phyloP scores from a whole-genome alignment of 1,140 invertebrate species.

The Drosophila pseudoananassae region DNA sequence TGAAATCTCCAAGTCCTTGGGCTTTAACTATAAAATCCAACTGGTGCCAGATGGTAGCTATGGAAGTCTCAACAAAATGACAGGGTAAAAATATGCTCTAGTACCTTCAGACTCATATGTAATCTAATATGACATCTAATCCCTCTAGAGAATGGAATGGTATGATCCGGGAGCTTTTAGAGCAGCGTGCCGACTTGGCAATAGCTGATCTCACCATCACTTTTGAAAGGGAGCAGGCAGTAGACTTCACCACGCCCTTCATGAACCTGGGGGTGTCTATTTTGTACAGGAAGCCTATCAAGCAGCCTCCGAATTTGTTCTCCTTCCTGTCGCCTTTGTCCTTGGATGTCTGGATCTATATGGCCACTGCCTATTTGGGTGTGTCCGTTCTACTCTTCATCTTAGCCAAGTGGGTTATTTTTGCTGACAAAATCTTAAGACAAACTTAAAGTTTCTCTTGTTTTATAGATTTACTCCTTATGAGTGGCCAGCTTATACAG shows the following conservation, averaged over 20 bases:
- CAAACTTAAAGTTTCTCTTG: background rate
- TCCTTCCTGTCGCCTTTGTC: slow-evolving; percentile 97
- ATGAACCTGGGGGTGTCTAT: slow-evolving; percentile 98
- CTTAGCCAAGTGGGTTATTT: slow-evolving; percentile 90
- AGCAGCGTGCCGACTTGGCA: slow-evolving; percentile 95
- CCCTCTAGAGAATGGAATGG: slow-evolving; percentile 93
- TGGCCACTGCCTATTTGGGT: slow-evolving; percentile 96
- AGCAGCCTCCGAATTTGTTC: slow-evolving; percentile 95
- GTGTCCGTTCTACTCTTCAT: slow-evolving; percentile 97
- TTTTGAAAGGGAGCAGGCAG: slow-evolving; percentile 92
- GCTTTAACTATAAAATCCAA: slow-evolving; percentile 95
- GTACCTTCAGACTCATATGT: background rate
- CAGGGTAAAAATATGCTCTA: slow-evolving; percentile 68
- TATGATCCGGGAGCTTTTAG: slow-evolving; percentile 95
- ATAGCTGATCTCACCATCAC: slow-evolving; percentile 97
- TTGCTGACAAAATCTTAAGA: background rate
- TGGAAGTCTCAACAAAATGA: slow-evolving; percentile 90
- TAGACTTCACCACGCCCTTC: slow-evolving; percentile 98
- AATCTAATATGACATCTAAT: background rate
- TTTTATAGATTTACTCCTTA: slow-evolving; percentile 93
- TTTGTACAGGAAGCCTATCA: slow-evolving; percentile 95
- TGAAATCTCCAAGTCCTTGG: slow-evolving; percentile 93
- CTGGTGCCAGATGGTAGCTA: slow-evolving; percentile 92
- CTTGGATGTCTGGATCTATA: slow-evolving; percentile 97
- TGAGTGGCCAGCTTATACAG: slow-evolving; percentile 95